Percentiles rank a stretch among this genome's conserved stretches.
Evolutionary conservation across 2,888 invertebrate species (phyloP).

Genomic region (Drosophila fulvimacula): DNA sequence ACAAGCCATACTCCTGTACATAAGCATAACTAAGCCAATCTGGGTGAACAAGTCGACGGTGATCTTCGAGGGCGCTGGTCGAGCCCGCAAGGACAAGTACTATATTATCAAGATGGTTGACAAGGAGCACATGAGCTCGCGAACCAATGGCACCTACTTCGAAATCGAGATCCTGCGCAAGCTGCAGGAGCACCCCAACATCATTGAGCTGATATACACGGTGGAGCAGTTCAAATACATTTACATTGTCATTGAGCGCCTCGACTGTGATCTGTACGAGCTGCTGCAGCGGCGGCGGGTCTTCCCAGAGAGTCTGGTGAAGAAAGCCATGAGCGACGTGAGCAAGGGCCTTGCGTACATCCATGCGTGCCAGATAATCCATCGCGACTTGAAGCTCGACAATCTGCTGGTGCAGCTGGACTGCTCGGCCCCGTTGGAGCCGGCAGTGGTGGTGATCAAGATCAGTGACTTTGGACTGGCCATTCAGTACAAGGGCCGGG

Average conservation of each 20-base stretch:
- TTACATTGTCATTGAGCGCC: constrained; percentile 24
- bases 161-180: constrained; percentile 35
- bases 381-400: constrained; percentile 43
- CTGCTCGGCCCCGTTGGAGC: background rate
- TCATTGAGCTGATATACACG: constrained; percentile 38
- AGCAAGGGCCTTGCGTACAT: constrained; percentile 26
- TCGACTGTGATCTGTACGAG: constrained; percentile 24
- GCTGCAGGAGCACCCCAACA: constrained; percentile 39
- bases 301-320: constrained; percentile 8
- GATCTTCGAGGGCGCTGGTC: constrained; percentile 20
- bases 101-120: constrained; percentile 40
- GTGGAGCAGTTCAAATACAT: constrained; percentile 22
- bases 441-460: constrained; percentile 6
- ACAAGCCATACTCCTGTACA: constrained; percentile 7
- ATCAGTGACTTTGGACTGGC: constrained; percentile 47
- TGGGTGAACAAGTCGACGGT: background rate
- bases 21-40: constrained; percentile 4
- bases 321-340: constrained; percentile 16
- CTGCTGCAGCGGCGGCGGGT: background rate
- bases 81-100: background rate
- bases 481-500: constrained; percentile 13
- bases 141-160: background rate
- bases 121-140: background rate
- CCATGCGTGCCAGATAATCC: constrained; percentile 31
- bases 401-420: constrained; percentile 28